phyloP scores from a whole-genome alignment of 2,113 vertebrate species.

The Picathartes gymnocephalus region DNA sequence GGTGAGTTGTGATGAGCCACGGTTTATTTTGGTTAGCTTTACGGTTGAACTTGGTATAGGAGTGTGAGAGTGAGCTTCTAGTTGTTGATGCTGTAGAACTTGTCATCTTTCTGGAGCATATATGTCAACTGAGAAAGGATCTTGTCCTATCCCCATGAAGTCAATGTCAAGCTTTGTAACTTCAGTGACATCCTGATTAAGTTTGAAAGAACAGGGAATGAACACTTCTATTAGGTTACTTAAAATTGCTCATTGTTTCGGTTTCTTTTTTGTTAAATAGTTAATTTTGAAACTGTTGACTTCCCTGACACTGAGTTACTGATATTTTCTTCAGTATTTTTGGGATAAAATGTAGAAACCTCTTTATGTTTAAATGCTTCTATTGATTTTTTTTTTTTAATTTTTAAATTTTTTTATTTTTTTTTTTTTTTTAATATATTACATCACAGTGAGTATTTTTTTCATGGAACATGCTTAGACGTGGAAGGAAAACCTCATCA shows the following conservation, averaged over 20 bases:
- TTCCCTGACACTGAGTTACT: neutral
- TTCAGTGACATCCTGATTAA: neutral
- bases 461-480: neutral
- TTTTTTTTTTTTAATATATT: neutral
- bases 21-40: neutral
- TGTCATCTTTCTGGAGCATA: neutral
- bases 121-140: neutral
- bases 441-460: neutral
- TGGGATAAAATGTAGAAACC: neutral
- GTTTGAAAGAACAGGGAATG: neutral
- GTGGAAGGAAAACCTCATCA: neutral
- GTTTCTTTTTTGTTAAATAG: neutral
- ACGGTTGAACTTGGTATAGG: neutral
- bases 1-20: neutral
- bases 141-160: neutral
- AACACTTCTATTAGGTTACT: neutral
- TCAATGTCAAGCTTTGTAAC: neutral
- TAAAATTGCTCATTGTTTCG: neutral
- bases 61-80: neutral
- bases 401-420: neutral
- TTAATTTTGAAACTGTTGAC: neutral
- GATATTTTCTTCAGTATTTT: neutral
- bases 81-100: neutral
- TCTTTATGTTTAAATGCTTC: neutral
- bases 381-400: neutral